A percentile compares a stretch with the other conserved stretches of the same genome.
These are phyloP conservation scores for Drosophila pruinosa DNA, from an alignment of 1,140 invertebrate species.

Conservation along the genomic window DNA sequence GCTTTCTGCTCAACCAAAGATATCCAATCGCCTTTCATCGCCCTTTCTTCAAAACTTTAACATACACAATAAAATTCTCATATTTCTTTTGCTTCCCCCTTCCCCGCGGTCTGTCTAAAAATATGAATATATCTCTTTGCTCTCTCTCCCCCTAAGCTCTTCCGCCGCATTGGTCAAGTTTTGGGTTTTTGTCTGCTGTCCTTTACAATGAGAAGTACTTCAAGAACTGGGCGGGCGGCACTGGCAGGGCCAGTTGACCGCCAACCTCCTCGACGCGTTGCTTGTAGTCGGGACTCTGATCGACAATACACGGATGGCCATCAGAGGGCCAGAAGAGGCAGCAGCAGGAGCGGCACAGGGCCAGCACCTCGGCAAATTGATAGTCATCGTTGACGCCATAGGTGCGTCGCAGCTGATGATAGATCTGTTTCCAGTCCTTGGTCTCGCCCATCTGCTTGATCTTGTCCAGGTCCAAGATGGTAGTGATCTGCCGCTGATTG, in stretches of 20 bases:
- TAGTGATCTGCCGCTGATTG: conserved; percentile 91
- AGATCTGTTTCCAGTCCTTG: conserved; percentile 88
- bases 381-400: conserved; percentile 94
- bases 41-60: conserved; percentile 54
- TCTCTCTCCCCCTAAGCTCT: conserved; percentile 28
- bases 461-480: conserved; percentile 85
- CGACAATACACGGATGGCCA: conserved; percentile 94
- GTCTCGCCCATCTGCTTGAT: conserved; percentile 83
- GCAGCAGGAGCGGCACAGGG: conserved; percentile 96
- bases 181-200: background rate
- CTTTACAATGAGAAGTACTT: conserved; percentile 94
- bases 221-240: conserved; percentile 93
- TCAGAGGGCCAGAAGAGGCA: conserved; percentile 98
- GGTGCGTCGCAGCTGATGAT: conserved; percentile 90
- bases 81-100: conserved; percentile 39
- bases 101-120: conserved; percentile 15
- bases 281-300: conserved; percentile 91
- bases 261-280: conserved; percentile 91
- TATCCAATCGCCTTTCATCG: background rate
- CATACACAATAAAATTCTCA: conserved; percentile 54
- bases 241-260: conserved; percentile 90
- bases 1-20: conserved; percentile 52
- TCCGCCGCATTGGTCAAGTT: conserved; percentile 3
- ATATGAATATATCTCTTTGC: conserved; percentile 37
- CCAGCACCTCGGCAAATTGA: conserved; percentile 96